phyloP scores from a whole-genome alignment of 92 coral and sea anemone species.

The Nematostella vectensis region DNA sequence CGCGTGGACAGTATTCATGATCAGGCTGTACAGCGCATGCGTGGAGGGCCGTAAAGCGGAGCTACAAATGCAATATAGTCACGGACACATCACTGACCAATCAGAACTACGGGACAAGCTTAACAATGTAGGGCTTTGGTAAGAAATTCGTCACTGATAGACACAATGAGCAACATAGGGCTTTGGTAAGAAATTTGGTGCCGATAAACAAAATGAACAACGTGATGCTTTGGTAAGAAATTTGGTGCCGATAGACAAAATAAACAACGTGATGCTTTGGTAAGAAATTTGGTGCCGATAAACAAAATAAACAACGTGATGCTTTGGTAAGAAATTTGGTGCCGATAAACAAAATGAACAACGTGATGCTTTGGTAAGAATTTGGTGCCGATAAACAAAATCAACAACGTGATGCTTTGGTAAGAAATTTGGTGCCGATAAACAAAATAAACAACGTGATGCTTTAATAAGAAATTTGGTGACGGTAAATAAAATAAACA shows the following conservation, averaged over 20 bases:
- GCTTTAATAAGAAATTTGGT: too few species aligned
- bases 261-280: background rate
- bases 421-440: too few species aligned
- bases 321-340: background rate
- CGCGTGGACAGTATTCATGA: conserved; percentile 86
- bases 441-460: too few species aligned
- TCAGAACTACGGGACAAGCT: conserved; percentile 45
- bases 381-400: too few species aligned
- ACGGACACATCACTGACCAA: conserved; percentile 68
- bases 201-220: background rate
- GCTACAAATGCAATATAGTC: conserved; percentile 75
- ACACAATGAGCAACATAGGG: background rate
- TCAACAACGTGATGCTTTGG: too few species aligned
- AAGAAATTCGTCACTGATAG: conserved; percentile 6
- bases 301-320: background rate
- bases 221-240: background rate
- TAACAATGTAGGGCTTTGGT: conserved; percentile 80
- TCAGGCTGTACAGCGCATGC: conserved; percentile 53
- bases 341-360: too few species aligned
- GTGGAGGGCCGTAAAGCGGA: conserved; percentile 88
- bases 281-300: background rate
- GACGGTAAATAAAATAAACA: too few species aligned
- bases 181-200: background rate
- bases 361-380: too few species aligned
- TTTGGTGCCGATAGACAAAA: background rate